Evolutionary conservation across 2,113 vertebrate species (phyloP).

Genomic region (Plectropomus leopardus): DNA sequence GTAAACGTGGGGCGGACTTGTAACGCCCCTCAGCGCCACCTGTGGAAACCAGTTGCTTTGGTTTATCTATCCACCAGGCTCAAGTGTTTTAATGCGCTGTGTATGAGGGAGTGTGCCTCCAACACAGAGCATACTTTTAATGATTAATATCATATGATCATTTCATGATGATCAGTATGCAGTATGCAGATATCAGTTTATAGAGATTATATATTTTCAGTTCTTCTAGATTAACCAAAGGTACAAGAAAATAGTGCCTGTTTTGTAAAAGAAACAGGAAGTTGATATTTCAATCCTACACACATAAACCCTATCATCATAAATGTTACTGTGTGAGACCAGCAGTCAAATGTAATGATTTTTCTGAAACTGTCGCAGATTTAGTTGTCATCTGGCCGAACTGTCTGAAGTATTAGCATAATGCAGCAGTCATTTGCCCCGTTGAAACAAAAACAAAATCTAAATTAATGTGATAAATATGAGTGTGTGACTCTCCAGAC

Average conservation of each 20-base stretch:
- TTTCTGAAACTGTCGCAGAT: background rate
- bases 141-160: no score
- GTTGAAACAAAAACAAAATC: background rate
- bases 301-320: background rate
- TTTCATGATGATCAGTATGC: no score
- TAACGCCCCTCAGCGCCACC: no score
- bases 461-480: background rate
- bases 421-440: background rate
- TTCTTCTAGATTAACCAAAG: no score
- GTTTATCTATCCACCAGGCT: no score
- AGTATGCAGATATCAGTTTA: no score
- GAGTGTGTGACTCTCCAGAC: background rate
- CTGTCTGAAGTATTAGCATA: background rate
- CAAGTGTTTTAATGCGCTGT: no score
- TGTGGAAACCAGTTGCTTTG: no score
- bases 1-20: no score
- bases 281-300: background rate
- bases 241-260: background rate
- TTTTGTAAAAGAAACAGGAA: background rate
- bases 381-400: background rate
- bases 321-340: background rate
- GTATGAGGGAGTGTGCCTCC: no score
- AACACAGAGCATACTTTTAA: no score
- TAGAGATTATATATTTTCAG: no score
- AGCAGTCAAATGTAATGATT: background rate